These are phyloP conservation scores for Diplazon laetatorius DNA, from an alignment of 2,888 invertebrate genomes.

Conservation along the genomic window DNA sequence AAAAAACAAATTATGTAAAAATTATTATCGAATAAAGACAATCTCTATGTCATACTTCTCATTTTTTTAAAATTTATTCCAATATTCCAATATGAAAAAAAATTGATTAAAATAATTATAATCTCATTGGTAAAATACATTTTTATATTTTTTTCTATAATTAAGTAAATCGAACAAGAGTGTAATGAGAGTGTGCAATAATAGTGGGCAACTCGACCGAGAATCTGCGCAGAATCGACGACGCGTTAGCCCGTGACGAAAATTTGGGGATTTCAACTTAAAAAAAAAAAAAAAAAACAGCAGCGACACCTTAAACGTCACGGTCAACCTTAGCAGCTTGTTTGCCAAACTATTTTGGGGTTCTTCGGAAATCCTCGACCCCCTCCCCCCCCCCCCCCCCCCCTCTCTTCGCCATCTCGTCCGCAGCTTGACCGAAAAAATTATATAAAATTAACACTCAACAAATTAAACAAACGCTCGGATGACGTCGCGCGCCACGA, in stretches of 20 bases:
- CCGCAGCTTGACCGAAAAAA: conserved; percentile 75
- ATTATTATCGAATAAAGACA: too few relatives aligned
- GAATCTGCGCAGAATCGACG: conserved; percentile 52
- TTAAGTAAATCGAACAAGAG: conserved; percentile 29
- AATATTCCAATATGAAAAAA: too few relatives aligned
- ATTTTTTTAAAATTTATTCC: too few relatives aligned
- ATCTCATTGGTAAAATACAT: too few relatives aligned
- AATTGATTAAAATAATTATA: too few relatives aligned
- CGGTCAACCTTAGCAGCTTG: too few relatives aligned
- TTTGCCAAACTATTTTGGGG: conserved; percentile 74
- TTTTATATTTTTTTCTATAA: too few relatives aligned
- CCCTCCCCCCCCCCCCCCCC: too few relatives aligned
- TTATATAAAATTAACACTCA: conserved; percentile 79
- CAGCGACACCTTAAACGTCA: conserved; percentile 3
- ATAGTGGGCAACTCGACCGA: conserved; percentile 27
- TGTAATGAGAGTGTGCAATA: conserved; percentile 28
- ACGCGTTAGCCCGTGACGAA: conserved; percentile 33
- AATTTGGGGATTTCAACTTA: conserved; percentile 32
- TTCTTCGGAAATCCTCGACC: conserved; percentile 32
- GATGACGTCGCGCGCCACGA: conserved; percentile 46
- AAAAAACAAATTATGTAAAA: too few relatives aligned
- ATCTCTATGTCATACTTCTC: too few relatives aligned
- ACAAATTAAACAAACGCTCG: conserved; percentile 79
- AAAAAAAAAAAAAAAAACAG: too few relatives aligned
- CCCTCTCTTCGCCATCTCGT: conserved; percentile 24